These are phyloP conservation scores for Physeter macrocephalus DNA, from an alignment of 2,113 vertebrate genomes.

Conservation along the genomic window DNA sequence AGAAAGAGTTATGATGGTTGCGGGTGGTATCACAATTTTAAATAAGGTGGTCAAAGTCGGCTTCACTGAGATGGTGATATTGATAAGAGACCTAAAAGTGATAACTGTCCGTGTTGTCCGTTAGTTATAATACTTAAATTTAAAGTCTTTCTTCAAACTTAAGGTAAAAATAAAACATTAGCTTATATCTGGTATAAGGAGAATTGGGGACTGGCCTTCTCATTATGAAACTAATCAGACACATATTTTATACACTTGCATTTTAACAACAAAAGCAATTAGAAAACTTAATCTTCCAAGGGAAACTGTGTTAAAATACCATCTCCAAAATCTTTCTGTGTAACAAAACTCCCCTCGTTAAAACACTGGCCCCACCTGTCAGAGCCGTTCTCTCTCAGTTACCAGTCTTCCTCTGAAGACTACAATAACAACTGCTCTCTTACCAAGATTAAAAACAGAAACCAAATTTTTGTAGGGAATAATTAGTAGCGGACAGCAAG, in stretches of 20 bases:
- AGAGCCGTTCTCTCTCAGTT: slow-evolving; percentile 48
- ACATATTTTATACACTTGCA: slow-evolving; percentile 22
- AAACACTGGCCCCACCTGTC: slow-evolving; percentile 53
- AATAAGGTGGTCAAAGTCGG: not conserved
- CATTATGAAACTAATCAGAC: slow-evolving; percentile 20
- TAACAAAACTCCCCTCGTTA: slow-evolving; percentile 64
- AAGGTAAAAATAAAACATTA: not conserved
- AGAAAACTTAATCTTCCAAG: slow-evolving; percentile 64
- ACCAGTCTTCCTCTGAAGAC: slow-evolving; percentile 52
- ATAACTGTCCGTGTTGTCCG: not conserved
- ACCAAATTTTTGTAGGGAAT: slow-evolving; percentile 70
- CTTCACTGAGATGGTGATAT: not conserved
- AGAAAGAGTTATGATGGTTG: not conserved
- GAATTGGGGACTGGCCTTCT: slow-evolving; percentile 23
- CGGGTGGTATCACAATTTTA: not conserved
- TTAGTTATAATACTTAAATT: not conserved
- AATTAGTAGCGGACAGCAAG: slow-evolving; percentile 75
- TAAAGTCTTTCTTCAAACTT: not conserved
- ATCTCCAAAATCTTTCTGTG: slow-evolving; percentile 49
- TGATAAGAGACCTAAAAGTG: not conserved
- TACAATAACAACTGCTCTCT: slow-evolving; percentile 68
- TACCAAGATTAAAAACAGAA: slow-evolving; percentile 73
- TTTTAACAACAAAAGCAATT: slow-evolving; percentile 56
- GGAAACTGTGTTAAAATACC: slow-evolving; percentile 55
- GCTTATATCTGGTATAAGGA: not conserved